Conservation (phyloP, 1,140 invertebrate genomes). For the Macrotrachela quadricornifera region DNA sequence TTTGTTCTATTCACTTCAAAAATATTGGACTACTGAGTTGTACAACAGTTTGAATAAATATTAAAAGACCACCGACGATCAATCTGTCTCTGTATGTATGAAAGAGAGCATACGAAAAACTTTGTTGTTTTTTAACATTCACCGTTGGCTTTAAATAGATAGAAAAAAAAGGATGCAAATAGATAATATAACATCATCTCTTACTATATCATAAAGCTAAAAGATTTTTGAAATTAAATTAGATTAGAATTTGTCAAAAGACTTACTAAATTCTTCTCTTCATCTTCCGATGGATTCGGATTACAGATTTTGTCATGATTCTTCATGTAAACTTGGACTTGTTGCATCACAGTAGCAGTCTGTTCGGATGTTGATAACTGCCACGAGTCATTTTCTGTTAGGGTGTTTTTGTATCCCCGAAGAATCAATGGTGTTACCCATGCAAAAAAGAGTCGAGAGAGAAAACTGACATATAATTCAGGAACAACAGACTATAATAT, state of each 20-base stretch:
- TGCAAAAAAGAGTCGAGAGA: neutral
- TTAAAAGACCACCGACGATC: constrained; percentile 3
- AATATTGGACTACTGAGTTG: neutral
- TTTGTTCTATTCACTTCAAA: neutral
- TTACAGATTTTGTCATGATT: too few relatives aligned
- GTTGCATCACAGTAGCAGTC: neutral
- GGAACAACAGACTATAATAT: neutral
- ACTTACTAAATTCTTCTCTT: too few relatives aligned
- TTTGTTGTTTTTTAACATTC: too few relatives aligned
- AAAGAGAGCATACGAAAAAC: neutral
- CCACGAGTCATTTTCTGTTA: neutral
- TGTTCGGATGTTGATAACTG: neutral
- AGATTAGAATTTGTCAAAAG: too few relatives aligned
- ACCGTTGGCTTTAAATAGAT: too few relatives aligned
- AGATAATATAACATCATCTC: too few relatives aligned
- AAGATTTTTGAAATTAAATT: too few relatives aligned
- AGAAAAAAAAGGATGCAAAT: too few relatives aligned
- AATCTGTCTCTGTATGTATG: neutral
- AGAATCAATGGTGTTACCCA: neutral
- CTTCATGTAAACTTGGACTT: neutral
- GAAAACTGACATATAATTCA: neutral
- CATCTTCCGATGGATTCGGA: too few relatives aligned
- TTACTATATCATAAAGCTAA: too few relatives aligned
- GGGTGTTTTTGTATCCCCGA: neutral
- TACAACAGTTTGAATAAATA: constrained; percentile 5